Evolutionary conservation across 2,113 vertebrate genomes (phyloP).

Genomic region (Quiscalus mexicanus): DNA sequence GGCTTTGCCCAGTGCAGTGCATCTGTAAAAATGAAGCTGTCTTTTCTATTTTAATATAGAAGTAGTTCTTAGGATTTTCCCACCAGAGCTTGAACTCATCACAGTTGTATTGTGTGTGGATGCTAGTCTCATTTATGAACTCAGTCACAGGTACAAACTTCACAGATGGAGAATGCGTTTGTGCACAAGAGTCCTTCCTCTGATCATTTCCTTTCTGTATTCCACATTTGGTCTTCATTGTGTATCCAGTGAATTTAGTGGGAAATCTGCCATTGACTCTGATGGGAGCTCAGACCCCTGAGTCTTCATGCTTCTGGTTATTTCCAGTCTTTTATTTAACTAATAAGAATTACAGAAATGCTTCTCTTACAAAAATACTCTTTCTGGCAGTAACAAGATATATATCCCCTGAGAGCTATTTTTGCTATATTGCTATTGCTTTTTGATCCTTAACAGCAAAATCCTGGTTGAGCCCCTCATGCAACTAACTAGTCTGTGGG

Average conservation of each 20-base stretch:
- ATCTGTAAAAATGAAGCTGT: not conserved
- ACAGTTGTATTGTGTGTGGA: not conserved
- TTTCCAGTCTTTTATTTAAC: constrained; percentile 42
- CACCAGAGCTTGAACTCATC: not conserved
- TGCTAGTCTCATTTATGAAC: not conserved
- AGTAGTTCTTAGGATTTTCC: not conserved
- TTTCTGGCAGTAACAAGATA: constrained; percentile 32
- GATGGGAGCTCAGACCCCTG: not conserved
- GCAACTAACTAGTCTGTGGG: not conserved
- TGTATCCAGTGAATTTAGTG: not conserved
- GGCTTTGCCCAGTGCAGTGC: not conserved
- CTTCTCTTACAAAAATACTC: constrained; percentile 37
- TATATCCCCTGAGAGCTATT: constrained; percentile 40
- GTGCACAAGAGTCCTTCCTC: not conserved
- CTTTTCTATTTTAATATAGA: not conserved
- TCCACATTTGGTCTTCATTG: constrained; percentile 26
- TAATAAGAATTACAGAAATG: constrained; percentile 52
- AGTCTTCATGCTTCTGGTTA: constrained; percentile 34
- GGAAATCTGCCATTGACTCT: constrained; percentile 1
- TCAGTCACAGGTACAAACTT: not conserved
- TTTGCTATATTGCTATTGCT: constrained; percentile 36
- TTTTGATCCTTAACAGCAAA: constrained; percentile 22
- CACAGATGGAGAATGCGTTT: not conserved
- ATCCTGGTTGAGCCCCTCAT: not conserved
- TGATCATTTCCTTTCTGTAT: not conserved